Conservation (phyloP, 2,113 vertebrate species). For the Tinamus guttatus region DNA sequence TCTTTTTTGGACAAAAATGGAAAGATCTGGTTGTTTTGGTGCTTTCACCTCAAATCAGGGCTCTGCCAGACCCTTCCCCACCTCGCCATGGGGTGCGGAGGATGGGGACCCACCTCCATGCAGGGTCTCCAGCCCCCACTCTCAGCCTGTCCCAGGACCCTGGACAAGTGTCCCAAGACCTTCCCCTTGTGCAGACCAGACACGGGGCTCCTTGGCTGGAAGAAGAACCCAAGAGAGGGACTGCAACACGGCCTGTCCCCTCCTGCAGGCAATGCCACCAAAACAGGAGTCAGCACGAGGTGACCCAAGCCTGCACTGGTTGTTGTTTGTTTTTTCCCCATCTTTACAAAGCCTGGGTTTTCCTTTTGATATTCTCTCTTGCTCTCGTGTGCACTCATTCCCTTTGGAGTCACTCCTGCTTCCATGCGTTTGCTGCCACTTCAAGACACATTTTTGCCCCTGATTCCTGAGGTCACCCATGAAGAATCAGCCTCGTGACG, state of each 20-base stretch:
- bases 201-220: background rate
- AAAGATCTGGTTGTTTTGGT: background rate
- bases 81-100: background rate
- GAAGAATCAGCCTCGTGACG: background rate
- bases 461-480: conserved; percentile 30
- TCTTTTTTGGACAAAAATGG: background rate
- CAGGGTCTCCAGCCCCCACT: background rate
- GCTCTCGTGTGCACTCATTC: background rate
- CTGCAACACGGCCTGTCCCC: background rate
- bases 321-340: background rate
- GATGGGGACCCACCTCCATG: background rate
- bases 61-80: background rate
- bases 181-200: background rate
- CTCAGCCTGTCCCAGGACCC: background rate
- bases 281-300: background rate
- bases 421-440: conserved; percentile 38
- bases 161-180: background rate
- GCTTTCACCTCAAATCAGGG: background rate
- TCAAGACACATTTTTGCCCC: background rate
- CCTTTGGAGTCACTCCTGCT: conserved; percentile 24
- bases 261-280: background rate
- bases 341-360: background rate
- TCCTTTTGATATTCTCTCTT: conserved; percentile 22
- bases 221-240: background rate
- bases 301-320: background rate